Evolutionary conservation across 2,888 invertebrate species (phyloP).

Genomic region (Netelia fuscicornis): DNA sequence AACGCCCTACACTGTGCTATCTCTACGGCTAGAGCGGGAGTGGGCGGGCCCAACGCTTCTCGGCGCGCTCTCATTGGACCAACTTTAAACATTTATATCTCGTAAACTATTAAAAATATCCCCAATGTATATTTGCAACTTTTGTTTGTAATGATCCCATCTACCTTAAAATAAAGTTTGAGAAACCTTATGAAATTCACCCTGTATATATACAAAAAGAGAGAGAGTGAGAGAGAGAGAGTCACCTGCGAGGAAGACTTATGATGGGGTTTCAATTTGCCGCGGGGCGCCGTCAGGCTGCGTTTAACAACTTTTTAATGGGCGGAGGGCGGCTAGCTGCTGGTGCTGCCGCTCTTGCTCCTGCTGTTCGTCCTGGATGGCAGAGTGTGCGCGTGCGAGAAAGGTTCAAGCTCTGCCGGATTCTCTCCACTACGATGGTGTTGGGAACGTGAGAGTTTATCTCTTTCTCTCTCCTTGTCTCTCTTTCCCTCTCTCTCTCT

Average conservation of each 20-base stretch:
- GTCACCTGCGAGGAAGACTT: slow-evolving; percentile 82
- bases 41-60: no score
- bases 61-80: no score
- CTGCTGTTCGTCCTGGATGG: slow-evolving; percentile 22
- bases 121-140: no score
- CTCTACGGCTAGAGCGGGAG: no score
- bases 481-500: no score
- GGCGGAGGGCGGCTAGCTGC: slow-evolving; percentile 70
- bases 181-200: no score
- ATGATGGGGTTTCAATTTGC: slow-evolving; percentile 84
- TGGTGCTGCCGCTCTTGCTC: slow-evolving; percentile 40
- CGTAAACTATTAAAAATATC: no score
- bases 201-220: slow-evolving; percentile 73
- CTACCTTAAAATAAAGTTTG: no score
- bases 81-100: no score
- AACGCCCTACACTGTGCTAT: no score
- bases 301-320: slow-evolving; percentile 85
- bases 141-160: no score
- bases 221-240: slow-evolving; percentile 77
- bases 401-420: slow-evolving; percentile 53
- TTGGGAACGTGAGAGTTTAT: slow-evolving; percentile 25
- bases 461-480: slow-evolving; percentile 16
- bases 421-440: slow-evolving; percentile 17
- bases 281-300: slow-evolving; percentile 84
- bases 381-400: slow-evolving; percentile 1